Percentiles rank a stretch among this genome's conserved stretches.
Conservation (phyloP, 1,140 invertebrate species). For the Schlechtendalia chinensis region DNA sequence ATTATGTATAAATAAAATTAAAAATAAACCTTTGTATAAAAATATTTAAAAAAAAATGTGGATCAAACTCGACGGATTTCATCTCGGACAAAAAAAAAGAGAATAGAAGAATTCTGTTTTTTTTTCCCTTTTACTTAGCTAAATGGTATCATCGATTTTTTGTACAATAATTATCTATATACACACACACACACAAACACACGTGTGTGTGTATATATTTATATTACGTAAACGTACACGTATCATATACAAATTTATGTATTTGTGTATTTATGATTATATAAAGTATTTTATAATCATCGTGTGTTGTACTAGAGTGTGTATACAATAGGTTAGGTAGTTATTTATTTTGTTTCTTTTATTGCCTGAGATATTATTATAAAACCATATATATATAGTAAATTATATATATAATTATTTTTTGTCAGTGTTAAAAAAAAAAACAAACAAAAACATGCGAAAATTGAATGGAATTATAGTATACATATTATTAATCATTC, state of each 20-base stretch:
- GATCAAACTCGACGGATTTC: not conserved
- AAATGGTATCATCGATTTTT: not conserved
- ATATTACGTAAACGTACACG: not conserved
- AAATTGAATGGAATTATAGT: slow-evolving; percentile 18
- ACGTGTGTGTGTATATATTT: not conserved
- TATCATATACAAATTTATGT: not conserved
- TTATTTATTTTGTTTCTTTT: slow-evolving; percentile 44
- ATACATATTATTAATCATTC: slow-evolving; percentile 2
- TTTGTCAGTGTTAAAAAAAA: not conserved
- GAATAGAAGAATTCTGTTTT: not conserved
- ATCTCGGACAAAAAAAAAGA: not conserved
- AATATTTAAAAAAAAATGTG: not conserved
- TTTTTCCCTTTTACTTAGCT: slow-evolving; percentile 14
- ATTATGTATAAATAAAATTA: slow-evolving; percentile 24
- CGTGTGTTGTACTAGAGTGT: slow-evolving; percentile 45
- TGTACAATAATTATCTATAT: not conserved
- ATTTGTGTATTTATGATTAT: not conserved
- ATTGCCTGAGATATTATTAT: slow-evolving; percentile 40
- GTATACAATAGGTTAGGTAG: slow-evolving; percentile 41
- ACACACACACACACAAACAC: too few relatives aligned
- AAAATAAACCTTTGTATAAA: not conserved
- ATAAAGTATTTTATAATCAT: slow-evolving; percentile 22
- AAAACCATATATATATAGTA: not conserved
- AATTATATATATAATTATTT: slow-evolving; percentile 1
- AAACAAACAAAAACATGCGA: not conserved